Evolutionary conservation across 1,140 invertebrate species (phyloP).

Genomic region (Atopsyche davidsoni): DNA sequence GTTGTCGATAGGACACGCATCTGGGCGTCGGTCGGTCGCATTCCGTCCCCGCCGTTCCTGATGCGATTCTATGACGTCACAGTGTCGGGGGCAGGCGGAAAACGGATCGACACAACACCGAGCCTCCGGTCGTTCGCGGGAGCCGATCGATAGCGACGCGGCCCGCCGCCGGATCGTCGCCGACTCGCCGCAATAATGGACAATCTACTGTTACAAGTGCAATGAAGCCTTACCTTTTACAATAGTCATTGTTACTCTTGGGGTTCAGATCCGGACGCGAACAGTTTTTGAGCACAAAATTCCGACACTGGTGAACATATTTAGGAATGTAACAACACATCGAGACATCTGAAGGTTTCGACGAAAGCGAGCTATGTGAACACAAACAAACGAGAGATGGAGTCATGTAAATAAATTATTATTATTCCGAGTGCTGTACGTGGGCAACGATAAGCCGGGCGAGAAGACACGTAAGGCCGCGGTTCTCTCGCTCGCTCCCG

Average conservation of each 20-base stretch:
- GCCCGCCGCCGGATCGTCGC: no score
- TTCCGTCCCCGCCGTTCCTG: no score
- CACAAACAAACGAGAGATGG: slow-evolving; percentile 24
- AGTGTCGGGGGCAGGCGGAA: no score
- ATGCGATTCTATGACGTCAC: no score
- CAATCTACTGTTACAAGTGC: no score
- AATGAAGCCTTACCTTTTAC: slow-evolving; percentile 23
- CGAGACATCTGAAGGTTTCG: slow-evolving; percentile 23
- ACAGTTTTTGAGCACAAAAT: slow-evolving; percentile 10
- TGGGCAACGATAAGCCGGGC: slow-evolving; percentile 16
- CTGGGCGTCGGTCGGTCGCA: no score
- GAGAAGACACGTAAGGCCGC: slow-evolving; percentile 19
- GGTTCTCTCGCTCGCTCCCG: slow-evolving; percentile 2
- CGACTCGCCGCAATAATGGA: no score
- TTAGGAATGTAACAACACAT: slow-evolving; percentile 17
- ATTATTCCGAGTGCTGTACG: slow-evolving; percentile 21
- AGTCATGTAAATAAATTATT: slow-evolving; percentile 26
- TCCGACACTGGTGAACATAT: slow-evolving; percentile 10
- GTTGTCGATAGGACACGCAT: no score
- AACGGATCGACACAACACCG: no score
- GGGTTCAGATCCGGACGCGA: slow-evolving; percentile 5
- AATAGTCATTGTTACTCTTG: slow-evolving; percentile 21
- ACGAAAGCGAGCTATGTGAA: slow-evolving; percentile 21
- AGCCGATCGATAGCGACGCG: no score
- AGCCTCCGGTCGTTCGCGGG: no score